A percentile compares a stretch with the other conserved stretches of the same genome.
Evolutionary conservation across 2,113 vertebrate species (phyloP).

Genomic region (Rhodinocichla rosea): DNA sequence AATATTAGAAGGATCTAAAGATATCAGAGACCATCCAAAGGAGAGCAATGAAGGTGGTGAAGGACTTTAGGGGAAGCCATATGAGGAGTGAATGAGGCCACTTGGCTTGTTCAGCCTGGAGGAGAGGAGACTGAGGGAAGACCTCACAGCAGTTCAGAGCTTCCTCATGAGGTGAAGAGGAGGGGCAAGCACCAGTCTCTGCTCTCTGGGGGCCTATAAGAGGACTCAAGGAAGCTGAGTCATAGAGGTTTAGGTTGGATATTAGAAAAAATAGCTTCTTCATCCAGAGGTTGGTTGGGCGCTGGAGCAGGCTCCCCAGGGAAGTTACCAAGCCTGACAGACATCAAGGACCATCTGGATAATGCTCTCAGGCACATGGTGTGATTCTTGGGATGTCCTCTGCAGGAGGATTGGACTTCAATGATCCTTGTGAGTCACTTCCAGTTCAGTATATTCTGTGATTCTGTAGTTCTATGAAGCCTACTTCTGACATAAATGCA

Average conservation of each 20-base stretch:
- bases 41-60: too few relatives aligned
- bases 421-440: background rate
- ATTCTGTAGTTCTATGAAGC: background rate
- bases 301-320: background rate
- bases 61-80: background rate
- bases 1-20: background rate
- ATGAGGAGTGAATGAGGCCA: rapidly evolving
- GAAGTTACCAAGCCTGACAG: background rate
- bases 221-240: background rate
- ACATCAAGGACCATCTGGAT: background rate
- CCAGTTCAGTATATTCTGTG: background rate
- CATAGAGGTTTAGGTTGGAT: background rate
- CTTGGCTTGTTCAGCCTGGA: background rate
- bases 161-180: background rate
- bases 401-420: background rate
- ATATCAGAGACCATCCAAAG: background rate
- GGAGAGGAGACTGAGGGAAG: background rate
- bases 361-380: background rate
- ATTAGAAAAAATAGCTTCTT: background rate
- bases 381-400: background rate
- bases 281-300: background rate
- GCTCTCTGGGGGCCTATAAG: background rate
- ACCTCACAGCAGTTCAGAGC: background rate
- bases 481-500: rapidly evolving
- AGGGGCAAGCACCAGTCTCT: background rate